Percentiles rank a stretch among this genome's conserved stretches.
phyloP scores from a whole-genome alignment of 2,888 invertebrate species.

The Agrotis exclamationis region DNA sequence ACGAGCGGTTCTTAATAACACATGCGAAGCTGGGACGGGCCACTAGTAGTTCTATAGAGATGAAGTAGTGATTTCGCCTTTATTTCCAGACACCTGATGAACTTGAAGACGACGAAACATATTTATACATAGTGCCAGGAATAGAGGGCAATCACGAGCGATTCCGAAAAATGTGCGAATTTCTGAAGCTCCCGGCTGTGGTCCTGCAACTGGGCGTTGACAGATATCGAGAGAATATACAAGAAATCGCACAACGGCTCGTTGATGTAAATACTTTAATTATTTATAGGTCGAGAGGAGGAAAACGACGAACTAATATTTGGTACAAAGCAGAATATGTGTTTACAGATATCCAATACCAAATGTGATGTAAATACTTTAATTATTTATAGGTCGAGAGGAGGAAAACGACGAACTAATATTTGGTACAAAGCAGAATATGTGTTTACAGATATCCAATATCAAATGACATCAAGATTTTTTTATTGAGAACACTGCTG shows the following conservation, averaged over 20 bases:
- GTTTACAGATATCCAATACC: not conserved
- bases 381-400: not conserved
- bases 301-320: not conserved
- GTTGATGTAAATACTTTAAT: conserved; percentile 5
- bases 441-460: not conserved
- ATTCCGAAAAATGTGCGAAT: conserved; percentile 71
- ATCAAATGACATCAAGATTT: no score
- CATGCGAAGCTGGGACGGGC: no score
- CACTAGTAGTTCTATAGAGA: no score
- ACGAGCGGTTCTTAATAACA: no score
- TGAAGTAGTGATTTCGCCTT: no score
- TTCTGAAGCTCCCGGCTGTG: conserved; percentile 74
- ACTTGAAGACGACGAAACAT: conserved; percentile 42
- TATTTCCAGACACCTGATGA: not conserved
- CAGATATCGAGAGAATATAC: conserved; percentile 65
- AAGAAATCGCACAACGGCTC: conserved; percentile 58
- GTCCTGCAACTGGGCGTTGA: conserved; percentile 77
- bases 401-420: no score
- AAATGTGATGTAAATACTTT: not conserved
- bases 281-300: not conserved
- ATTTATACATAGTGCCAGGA: conserved; percentile 76
- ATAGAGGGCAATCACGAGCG: conserved; percentile 76
- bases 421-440: not conserved
- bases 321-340: not conserved
- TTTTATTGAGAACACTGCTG: no score